Conservation (phyloP, 1,140 invertebrate genomes). For the Lordiphosa clarofinis region DNA sequence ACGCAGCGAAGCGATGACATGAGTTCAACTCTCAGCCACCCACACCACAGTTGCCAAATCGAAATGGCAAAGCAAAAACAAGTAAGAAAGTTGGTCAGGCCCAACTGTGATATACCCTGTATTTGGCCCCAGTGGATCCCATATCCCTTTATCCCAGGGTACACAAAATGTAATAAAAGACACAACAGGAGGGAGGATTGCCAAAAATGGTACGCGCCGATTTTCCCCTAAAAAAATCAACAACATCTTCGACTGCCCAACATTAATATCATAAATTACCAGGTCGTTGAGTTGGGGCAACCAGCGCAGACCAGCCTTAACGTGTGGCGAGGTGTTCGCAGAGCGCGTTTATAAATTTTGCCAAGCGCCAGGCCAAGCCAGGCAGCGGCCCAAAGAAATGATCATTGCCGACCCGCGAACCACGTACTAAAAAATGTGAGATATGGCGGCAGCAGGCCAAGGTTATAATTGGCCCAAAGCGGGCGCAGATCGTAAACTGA, state of each 20-base stretch:
- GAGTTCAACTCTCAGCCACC: slow-evolving; percentile 30
- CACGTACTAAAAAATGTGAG: slow-evolving; percentile 72
- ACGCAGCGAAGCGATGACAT: slow-evolving; percentile 68
- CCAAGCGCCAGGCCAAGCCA: slow-evolving; percentile 60
- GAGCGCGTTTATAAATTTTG: slow-evolving; percentile 74
- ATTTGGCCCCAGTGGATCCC: no score
- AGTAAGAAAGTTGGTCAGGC: no score
- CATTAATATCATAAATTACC: slow-evolving; percentile 76
- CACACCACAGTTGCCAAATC: not conserved
- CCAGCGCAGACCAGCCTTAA: slow-evolving; percentile 43
- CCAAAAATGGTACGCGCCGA: slow-evolving; percentile 69
- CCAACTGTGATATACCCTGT: not conserved
- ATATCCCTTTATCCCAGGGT: slow-evolving; percentile 20
- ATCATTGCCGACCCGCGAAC: slow-evolving; percentile 54
- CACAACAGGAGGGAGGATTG: slow-evolving; percentile 71
- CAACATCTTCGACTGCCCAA: slow-evolving; percentile 52
- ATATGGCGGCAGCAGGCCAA: slow-evolving; percentile 76
- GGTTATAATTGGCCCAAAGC: slow-evolving; percentile 76
- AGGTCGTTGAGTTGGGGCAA: slow-evolving; percentile 63
- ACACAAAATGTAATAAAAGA: slow-evolving; percentile 57
- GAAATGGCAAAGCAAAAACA: no score
- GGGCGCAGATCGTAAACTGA: slow-evolving; percentile 56
- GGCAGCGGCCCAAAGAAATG: slow-evolving; percentile 48
- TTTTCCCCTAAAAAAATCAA: slow-evolving; percentile 29
- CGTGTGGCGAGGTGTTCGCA: slow-evolving; percentile 73